Base-by-base conservation (phyloP, 2,113 vertebrate genomes). In the Mormoops blainvillei region DNA sequence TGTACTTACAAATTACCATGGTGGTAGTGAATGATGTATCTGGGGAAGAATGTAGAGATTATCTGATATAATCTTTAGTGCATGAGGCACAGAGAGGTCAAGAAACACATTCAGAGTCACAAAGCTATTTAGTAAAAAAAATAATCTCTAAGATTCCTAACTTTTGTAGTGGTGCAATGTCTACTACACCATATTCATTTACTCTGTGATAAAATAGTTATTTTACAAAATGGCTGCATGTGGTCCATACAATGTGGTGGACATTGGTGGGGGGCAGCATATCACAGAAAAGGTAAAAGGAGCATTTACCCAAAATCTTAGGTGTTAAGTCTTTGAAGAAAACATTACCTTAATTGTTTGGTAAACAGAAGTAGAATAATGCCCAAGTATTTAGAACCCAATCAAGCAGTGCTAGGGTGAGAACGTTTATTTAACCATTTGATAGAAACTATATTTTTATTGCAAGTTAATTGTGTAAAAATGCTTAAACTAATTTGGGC, bases 371-470 rank as follows among this genome's bases (percentile, higher is more conserved):
- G 36, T 36, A 26, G 31, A 87, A 84, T 78, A 95, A 88, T 76
- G 41, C 13, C 13, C 12, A 88, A 38, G 24, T 90, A 74, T 56
- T 87, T 50, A 65, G 73, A 94, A 94, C 13, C 20, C 43, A 92
- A 45, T 8, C 16, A 93, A 91, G 33, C 56, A 71, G 8, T 54
- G 41, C n/a, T 63, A 28, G 12, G 14, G 9, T 33, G 15, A 38
- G 12, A 11, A 61, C 70, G 61, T 71, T 89, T 95, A 73, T 54
- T 80, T 36, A 54, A 36, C 18, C 8, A 33, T 82, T 91, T 84
- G 70, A 43, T 56, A 87, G 24, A 95, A 24, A 67, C 12, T 80
- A 87, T 36, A 74, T 87, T 92, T 96, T 90, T 89, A 83, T 78
- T 61, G 26, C 41, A 97, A 92, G 16, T 50, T 92, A 84, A 80